Conservation (phyloP, 2,888 invertebrate genomes). For the Cosmia trapezina region DNA sequence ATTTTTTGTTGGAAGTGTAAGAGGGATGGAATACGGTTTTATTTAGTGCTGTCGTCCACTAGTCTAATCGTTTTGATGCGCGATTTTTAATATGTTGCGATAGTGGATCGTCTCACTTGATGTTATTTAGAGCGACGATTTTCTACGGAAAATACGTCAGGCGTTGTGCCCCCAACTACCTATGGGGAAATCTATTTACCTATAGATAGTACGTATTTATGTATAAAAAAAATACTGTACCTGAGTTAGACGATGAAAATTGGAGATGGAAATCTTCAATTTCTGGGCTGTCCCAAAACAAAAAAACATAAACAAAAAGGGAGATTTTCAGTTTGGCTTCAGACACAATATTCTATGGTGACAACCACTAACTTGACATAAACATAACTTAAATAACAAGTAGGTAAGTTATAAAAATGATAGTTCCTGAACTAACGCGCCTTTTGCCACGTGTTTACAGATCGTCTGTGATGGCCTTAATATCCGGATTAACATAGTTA, state of each 20-base stretch:
- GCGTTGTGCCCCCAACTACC: neutral
- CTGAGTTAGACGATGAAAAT: neutral
- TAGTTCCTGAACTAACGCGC: neutral
- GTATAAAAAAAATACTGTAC: neutral
- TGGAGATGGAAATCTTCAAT: too few species aligned
- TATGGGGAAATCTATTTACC: neutral
- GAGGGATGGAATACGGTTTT: conserved; percentile 11
- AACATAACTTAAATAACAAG: neutral
- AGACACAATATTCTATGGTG: neutral
- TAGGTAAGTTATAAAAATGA: neutral
- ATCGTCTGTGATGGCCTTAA: neutral
- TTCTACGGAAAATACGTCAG: neutral
- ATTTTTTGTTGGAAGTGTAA: conserved; percentile 3
- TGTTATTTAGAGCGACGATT: neutral
- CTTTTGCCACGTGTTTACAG: neutral
- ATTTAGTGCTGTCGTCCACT: conserved; percentile 43
- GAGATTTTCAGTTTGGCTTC: neutral
- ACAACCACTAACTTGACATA: neutral
- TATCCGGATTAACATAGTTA: neutral
- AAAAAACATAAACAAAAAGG: too few species aligned
- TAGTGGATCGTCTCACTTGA: conserved; percentile 3
- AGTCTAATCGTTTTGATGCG: conserved; percentile 34
- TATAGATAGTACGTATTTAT: neutral
- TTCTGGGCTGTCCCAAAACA: neutral
- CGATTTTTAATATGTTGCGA: conserved; percentile 47